Conservation (phyloP, 2,888 invertebrate species). For the Callinectes sapidus region DNA sequence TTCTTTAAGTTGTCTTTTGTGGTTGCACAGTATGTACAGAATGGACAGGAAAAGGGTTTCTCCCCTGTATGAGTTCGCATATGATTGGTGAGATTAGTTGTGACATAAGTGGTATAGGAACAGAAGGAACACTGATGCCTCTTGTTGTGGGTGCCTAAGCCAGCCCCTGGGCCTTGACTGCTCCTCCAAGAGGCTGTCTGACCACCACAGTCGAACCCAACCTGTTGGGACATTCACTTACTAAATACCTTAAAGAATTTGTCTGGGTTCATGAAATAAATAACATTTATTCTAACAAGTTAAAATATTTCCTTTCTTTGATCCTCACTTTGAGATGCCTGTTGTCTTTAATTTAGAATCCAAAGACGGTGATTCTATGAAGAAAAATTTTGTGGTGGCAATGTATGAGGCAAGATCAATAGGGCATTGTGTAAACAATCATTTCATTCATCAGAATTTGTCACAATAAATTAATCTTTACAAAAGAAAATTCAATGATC, state of each 20-base stretch:
- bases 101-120: slow-evolving; percentile 52
- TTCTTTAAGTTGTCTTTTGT: slow-evolving; percentile 56
- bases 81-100: slow-evolving; percentile 54
- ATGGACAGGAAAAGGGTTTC: slow-evolving; percentile 51
- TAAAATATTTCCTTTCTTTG: neutral
- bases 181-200: slow-evolving; percentile 44
- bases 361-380: neutral
- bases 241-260: slow-evolving; percentile 29
- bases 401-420: neutral
- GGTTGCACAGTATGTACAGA: slow-evolving; percentile 52
- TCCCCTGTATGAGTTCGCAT: slow-evolving; percentile 58
- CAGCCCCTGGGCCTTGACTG: slow-evolving; percentile 24
- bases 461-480: neutral
- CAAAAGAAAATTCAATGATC: neutral
- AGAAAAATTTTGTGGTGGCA: neutral
- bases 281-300: neutral
- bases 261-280: neutral
- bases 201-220: slow-evolving; percentile 51
- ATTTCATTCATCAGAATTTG: neutral
- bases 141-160: slow-evolving; percentile 44
- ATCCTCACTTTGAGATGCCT: neutral
- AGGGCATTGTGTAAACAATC: neutral
- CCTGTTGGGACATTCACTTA: slow-evolving; percentile 57
- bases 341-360: neutral
- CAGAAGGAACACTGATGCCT: slow-evolving; percentile 56